Percentiles rank a stretch among this genome's conserved stretches.
These are phyloP conservation scores for Scaptomyza hsui DNA, from an alignment of 1,140 invertebrate species.

Conservation along the genomic window DNA sequence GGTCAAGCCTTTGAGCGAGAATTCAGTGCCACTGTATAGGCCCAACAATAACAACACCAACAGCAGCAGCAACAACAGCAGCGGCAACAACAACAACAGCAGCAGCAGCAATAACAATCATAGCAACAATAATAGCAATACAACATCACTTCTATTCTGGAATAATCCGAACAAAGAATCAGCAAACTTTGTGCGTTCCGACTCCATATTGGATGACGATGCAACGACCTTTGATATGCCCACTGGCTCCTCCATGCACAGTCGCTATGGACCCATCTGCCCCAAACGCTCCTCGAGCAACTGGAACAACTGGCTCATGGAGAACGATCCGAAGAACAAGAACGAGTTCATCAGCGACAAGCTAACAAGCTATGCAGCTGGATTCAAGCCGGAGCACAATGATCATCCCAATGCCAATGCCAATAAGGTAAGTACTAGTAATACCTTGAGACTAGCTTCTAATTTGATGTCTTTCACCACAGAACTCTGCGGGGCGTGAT, in stretches of 20 bases:
- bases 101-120: conserved; percentile 28
- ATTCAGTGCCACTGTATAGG: conserved; percentile 32
- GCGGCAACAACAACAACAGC: conserved; percentile 22
- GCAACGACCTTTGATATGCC: conserved; percentile 91
- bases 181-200: conserved; percentile 86
- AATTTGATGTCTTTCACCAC: neutral
- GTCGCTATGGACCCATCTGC: conserved; percentile 93
- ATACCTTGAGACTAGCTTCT: neutral
- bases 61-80: conserved; percentile 20
- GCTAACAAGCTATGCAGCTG: conserved; percentile 56
- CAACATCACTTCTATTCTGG: conserved; percentile 55
- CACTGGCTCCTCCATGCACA: conserved; percentile 84
- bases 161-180: conserved; percentile 64
- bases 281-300: conserved; percentile 84
- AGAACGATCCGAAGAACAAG: conserved; percentile 45
- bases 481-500: conserved; percentile 40
- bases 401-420: conserved; percentile 53
- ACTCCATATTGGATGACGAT: conserved; percentile 88
- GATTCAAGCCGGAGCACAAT: conserved; percentile 26
- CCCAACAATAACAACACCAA: conserved; percentile 32
- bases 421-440: conserved; percentile 51
- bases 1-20: conserved; percentile 35
- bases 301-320: conserved; percentile 63
- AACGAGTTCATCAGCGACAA: conserved; percentile 33
- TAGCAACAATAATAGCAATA: conserved; percentile 32